Percentiles rank a stretch among this genome's conserved stretches.
Evolutionary conservation across 2,888 invertebrate species (phyloP).

Genomic region (Gymnocheta viridis): DNA sequence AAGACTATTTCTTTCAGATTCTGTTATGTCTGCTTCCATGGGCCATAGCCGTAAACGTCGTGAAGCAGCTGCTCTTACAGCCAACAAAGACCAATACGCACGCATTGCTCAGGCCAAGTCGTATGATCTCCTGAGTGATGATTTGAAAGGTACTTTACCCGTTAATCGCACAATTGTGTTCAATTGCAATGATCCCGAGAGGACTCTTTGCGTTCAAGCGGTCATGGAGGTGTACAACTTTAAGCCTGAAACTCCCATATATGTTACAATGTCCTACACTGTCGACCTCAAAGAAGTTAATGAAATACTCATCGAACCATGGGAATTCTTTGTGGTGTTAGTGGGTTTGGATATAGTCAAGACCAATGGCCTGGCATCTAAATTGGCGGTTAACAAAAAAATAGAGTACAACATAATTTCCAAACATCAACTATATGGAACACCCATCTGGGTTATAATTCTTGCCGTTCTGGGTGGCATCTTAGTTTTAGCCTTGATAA

Average conservation of each 20-base stretch:
- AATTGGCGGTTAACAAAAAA: slow-evolving; percentile 75
- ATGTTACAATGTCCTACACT: slow-evolving; percentile 77
- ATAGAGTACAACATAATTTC: slow-evolving; percentile 81
- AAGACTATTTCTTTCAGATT: slow-evolving; percentile 56
- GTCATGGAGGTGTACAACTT: slow-evolving; percentile 79
- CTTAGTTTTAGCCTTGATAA: slow-evolving; percentile 80
- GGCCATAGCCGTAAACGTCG: slow-evolving; percentile 73
- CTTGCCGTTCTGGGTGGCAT: slow-evolving; percentile 82
- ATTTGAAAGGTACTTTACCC: slow-evolving; percentile 78
- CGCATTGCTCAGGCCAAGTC: slow-evolving; percentile 77
- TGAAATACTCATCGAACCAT: slow-evolving; percentile 80
- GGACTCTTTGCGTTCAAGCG: slow-evolving; percentile 79
- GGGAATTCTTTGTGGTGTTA: slow-evolving; percentile 81
- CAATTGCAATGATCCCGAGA: slow-evolving; percentile 79
- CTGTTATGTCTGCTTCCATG: slow-evolving; percentile 74
- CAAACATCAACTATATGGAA: slow-evolving; percentile 77
- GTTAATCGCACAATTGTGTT: slow-evolving; percentile 82
- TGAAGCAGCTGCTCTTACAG: slow-evolving; percentile 74
- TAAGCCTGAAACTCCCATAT: slow-evolving; percentile 77
- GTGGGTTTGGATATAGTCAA: slow-evolving; percentile 77
- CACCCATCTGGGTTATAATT: slow-evolving; percentile 82
- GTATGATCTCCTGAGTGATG: slow-evolving; percentile 77
- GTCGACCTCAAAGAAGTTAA: slow-evolving; percentile 81
- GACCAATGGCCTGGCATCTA: slow-evolving; percentile 75
- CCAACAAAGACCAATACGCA: slow-evolving; percentile 78